Percentiles rank a stretch among this genome's conserved stretches.
phyloP scores from a whole-genome alignment of 2,113 vertebrate genomes.

The Phoenicopterus ruber region DNA sequence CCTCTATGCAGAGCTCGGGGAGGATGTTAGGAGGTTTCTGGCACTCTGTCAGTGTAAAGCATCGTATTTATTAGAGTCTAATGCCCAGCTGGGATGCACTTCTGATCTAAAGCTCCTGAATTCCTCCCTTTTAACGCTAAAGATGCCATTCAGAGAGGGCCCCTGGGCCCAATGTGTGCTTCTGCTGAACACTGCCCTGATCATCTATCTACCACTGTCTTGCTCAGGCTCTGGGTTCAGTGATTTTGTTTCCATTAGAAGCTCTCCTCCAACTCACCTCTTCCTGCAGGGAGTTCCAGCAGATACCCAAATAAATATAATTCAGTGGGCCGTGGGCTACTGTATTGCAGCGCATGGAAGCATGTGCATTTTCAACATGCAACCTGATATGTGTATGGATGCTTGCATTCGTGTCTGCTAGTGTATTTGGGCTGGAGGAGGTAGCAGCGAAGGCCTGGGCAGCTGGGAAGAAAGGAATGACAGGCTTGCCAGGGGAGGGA shows the following conservation, averaged over 20 bases:
- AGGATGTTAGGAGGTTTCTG: conserved; percentile 36
- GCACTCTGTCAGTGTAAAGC: conserved; percentile 7
- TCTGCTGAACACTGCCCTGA: not conserved
- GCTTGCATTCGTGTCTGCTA: not conserved
- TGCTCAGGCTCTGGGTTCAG: not conserved
- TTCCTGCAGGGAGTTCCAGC: not conserved
- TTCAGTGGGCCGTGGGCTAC: not conserved
- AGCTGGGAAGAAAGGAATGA: conserved; percentile 52
- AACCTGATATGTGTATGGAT: not conserved
- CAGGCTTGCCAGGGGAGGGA: conserved; percentile 20
- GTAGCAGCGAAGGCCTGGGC: not conserved
- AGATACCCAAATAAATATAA: not conserved
- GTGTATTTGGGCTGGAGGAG: conserved; percentile 1
- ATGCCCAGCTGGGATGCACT: not conserved
- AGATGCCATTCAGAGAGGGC: conserved; percentile 21
- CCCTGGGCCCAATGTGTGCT: not conserved
- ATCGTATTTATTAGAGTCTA: conserved; percentile 26
- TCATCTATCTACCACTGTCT: not conserved
- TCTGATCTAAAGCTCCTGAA: conserved; percentile 8
- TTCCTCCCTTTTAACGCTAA: conserved; percentile 2
- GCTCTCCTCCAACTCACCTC: not conserved
- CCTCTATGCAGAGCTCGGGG: not conserved
- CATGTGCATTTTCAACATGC: not conserved
- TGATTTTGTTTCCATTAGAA: not conserved
- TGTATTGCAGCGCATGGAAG: not conserved